Evolutionary conservation across 2,888 invertebrate species (phyloP).

Genomic region (Papilio demoleus): DNA sequence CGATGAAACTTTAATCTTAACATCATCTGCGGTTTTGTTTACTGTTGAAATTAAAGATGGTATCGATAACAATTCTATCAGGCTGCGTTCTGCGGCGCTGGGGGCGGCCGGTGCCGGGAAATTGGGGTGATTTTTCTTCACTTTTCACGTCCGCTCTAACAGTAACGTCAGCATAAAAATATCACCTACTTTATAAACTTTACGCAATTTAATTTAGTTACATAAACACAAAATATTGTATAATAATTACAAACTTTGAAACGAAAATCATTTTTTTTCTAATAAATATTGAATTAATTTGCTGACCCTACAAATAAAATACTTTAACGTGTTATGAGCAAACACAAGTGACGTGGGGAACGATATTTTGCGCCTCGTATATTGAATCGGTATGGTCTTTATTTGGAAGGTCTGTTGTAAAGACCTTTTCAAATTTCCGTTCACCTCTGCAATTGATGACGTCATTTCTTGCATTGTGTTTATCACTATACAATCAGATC

Average conservation of each 20-base stretch:
- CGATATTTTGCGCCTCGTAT: constrained; percentile 63
- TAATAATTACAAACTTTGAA: too few species aligned
- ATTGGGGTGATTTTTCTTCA: constrained; percentile 82
- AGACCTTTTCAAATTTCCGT: constrained; percentile 69
- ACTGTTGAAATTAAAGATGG: constrained; percentile 84
- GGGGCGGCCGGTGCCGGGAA: constrained; percentile 68
- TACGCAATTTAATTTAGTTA: not conserved
- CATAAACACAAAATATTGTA: not conserved
- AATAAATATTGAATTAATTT: constrained; percentile 22
- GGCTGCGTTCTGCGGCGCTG: constrained; percentile 69
- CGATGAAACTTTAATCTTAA: constrained; percentile 28
- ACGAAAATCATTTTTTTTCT: too few species aligned
- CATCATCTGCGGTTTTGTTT: constrained; percentile 60
- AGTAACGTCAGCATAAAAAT: constrained; percentile 55
- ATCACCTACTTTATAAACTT: not conserved
- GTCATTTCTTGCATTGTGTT: constrained; percentile 54
- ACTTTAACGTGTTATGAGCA: constrained; percentile 50
- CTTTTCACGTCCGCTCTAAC: constrained; percentile 61
- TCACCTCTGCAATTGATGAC: constrained; percentile 58
- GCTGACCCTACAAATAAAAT: constrained; percentile 16
- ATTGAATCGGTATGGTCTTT: constrained; percentile 56
- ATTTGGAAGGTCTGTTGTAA: constrained; percentile 49
- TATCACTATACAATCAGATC: constrained; percentile 42
- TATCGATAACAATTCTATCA: constrained; percentile 85
- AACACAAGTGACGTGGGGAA: constrained; percentile 53